These are phyloP conservation scores for Ormyrus pomaceus DNA, from an alignment of 2,888 invertebrate species.

Conservation along the genomic window DNA sequence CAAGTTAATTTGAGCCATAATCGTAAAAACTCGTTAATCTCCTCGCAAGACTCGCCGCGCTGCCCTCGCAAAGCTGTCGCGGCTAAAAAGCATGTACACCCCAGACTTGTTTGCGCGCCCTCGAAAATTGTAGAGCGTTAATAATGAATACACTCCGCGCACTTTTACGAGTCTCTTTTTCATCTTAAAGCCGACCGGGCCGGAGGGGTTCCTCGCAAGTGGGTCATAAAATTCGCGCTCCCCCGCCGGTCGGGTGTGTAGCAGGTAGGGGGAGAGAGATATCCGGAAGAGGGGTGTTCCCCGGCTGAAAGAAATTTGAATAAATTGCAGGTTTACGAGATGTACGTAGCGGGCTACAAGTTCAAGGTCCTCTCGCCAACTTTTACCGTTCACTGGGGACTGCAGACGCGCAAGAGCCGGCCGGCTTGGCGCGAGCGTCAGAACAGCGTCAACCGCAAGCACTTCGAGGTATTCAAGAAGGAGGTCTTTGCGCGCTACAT, in stretches of 20 bases:
- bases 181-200: too few relatives aligned
- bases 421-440: conserved; percentile 93
- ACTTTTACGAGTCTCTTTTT: too few relatives aligned
- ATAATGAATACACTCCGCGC: too few relatives aligned
- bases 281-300: background rate
- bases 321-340: conserved; percentile 88
- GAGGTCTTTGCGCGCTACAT: conserved; percentile 88
- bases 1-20: too few relatives aligned
- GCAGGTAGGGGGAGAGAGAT: background rate
- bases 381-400: conserved; percentile 93
- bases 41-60: too few relatives aligned
- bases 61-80: too few relatives aligned
- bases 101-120: background rate
- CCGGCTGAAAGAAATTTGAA: conserved; percentile 8
- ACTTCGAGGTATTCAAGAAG: conserved; percentile 89
- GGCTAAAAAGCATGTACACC: too few relatives aligned
- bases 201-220: too few relatives aligned
- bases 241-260: too few relatives aligned
- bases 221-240: too few relatives aligned
- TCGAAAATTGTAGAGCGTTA: too few relatives aligned
- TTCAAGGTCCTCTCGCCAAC: conserved; percentile 92
- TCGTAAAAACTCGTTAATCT: too few relatives aligned
- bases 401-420: conserved; percentile 86
- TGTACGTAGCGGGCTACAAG: conserved; percentile 92
- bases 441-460: conserved; percentile 87